Percentiles rank a stretch among this genome's conserved stretches.
Conservation (phyloP, 2,797 vertebrate genomes). For the Pipistrellus pygmaeus region DNA sequence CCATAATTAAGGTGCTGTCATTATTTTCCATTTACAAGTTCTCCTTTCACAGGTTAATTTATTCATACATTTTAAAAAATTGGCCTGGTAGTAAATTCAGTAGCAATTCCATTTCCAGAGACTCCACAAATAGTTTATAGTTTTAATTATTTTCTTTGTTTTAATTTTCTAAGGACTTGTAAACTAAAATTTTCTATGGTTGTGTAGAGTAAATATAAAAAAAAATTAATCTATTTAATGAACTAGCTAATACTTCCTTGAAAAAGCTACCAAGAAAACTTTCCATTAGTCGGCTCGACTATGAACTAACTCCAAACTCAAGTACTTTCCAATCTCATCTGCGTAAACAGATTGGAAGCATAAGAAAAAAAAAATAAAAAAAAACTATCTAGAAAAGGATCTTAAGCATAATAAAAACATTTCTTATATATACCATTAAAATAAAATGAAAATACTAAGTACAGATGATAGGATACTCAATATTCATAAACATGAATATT, state of each 20-base stretch:
- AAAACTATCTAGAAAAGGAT: neutral
- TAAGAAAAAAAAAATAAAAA: neutral
- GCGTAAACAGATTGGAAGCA: neutral
- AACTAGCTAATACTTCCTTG: neutral
- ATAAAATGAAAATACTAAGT: neutral
- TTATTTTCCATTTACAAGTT: conserved; percentile 69
- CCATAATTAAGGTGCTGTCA: conserved; percentile 41
- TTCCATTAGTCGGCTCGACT: neutral
- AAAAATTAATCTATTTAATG: neutral
- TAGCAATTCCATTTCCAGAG: conserved; percentile 39
- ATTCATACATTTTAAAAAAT: conserved; percentile 17
- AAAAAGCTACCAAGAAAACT: conserved; percentile 7
- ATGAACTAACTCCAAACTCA: conserved; percentile 20
- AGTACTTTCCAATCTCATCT: conserved; percentile 21
- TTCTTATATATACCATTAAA: neutral
- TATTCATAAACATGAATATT: conserved; percentile 16
- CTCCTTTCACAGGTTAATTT: conserved; percentile 57
- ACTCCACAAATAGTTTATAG: neutral
- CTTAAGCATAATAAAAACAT: neutral
- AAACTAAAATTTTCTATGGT: neutral
- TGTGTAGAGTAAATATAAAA: neutral
- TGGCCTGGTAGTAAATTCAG: neutral
- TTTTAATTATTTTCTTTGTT: conserved; percentile 50
- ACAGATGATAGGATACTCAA: neutral
- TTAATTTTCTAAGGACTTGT: conserved; percentile 13